Evolutionary conservation across 1,140 invertebrate species (phyloP).

Genomic region (Oedothorax gibbosus): DNA sequence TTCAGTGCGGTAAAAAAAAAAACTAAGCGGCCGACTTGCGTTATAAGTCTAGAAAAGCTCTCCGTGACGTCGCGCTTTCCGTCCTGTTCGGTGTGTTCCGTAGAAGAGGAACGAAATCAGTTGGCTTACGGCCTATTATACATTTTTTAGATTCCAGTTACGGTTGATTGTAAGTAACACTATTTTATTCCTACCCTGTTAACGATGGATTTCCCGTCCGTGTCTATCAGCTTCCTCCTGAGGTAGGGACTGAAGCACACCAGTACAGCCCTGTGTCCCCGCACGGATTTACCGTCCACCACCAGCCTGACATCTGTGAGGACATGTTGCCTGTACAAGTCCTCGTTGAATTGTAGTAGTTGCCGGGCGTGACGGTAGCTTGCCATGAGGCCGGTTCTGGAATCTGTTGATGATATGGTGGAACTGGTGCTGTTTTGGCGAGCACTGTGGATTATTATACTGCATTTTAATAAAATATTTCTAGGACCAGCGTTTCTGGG

Average conservation of each 20-base stretch:
- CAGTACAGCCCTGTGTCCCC: constrained; percentile 30
- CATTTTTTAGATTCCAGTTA: too few relatives aligned
- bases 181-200: not conserved
- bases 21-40: too few relatives aligned
- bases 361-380: constrained; percentile 9
- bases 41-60: too few relatives aligned
- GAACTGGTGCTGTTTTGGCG: not conserved
- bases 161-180: too few relatives aligned
- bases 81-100: too few relatives aligned
- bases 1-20: too few relatives aligned
- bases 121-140: too few relatives aligned
- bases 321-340: constrained; percentile 20
- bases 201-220: constrained; percentile 1
- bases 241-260: constrained; percentile 43
- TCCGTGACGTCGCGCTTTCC: too few relatives aligned
- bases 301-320: constrained; percentile 39
- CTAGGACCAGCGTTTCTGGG: too few relatives aligned
- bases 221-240: constrained; percentile 8
- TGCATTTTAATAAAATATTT: too few relatives aligned
- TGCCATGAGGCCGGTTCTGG: not conserved
- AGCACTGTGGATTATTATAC: not conserved
- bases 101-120: too few relatives aligned
- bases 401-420: not conserved
- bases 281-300: constrained; percentile 8
- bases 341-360: constrained; percentile 33